Conservation (phyloP, 2,888 invertebrate species). For the Itoplectis maculator region DNA sequence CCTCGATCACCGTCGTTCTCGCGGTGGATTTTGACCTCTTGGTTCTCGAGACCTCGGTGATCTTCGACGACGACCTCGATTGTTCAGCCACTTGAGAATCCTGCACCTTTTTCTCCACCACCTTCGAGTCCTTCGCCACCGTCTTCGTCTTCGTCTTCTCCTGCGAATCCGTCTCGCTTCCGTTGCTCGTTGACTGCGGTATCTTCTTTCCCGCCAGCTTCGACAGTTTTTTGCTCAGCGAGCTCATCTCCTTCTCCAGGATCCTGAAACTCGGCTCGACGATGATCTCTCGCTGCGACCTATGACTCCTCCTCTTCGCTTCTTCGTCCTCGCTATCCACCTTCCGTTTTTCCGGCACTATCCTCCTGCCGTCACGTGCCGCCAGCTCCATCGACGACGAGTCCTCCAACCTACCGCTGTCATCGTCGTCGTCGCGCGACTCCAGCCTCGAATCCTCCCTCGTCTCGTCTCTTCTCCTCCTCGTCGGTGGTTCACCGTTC, state of each 20-base stretch:
- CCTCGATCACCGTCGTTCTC: constrained; percentile 61
- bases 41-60: constrained; percentile 52
- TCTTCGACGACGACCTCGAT: constrained; percentile 53
- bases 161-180: constrained; percentile 67
- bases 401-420: constrained; percentile 51
- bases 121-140: constrained; percentile 13
- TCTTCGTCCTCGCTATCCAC: constrained; percentile 49
- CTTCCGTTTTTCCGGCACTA: constrained; percentile 59
- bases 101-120: constrained; percentile 56
- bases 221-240: constrained; percentile 77
- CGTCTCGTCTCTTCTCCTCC: constrained; percentile 54
- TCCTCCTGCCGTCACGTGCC: constrained; percentile 32
- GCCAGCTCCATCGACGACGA: constrained; percentile 65
- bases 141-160: constrained; percentile 56
- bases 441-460: constrained; percentile 59
- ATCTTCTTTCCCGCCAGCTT: constrained; percentile 76
- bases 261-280: constrained; percentile 81
- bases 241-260: constrained; percentile 79
- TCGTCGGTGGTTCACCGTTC: constrained; percentile 74
- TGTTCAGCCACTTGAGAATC: constrained; percentile 43
- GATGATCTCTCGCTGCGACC: constrained; percentile 62
- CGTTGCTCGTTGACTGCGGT: constrained; percentile 66
- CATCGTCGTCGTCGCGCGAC: constrained; percentile 50
- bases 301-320: constrained; percentile 29
- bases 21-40: constrained; percentile 68